A percentile compares a stretch with the other conserved stretches of the same genome.
These are phyloP conservation scores for Sebastes miniatus DNA, from an alignment of 2,797 vertebrate genomes.

Conservation along the genomic window DNA sequence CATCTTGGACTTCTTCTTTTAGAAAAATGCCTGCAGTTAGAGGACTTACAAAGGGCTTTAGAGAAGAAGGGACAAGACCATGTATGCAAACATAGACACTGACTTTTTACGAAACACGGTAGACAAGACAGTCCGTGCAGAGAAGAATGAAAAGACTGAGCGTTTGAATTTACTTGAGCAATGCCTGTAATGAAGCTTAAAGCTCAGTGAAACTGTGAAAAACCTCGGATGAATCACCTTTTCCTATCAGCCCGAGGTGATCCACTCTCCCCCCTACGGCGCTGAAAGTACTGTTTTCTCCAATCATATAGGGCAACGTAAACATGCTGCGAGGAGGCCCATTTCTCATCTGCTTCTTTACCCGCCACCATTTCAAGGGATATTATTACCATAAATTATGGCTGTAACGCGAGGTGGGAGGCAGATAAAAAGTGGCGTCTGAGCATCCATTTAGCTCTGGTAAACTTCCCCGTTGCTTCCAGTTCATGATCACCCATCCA, in stretches of 20 bases:
- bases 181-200: slow-evolving; percentile 14
- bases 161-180: slow-evolving; percentile 12
- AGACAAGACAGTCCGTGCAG: not conserved
- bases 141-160: slow-evolving; percentile 6
- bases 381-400: slow-evolving; percentile 73
- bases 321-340: slow-evolving; percentile 27
- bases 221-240: slow-evolving; percentile 42
- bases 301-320: slow-evolving; percentile 35
- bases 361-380: slow-evolving; percentile 39
- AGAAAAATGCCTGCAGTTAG: not conserved
- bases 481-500: slow-evolving; percentile 81
- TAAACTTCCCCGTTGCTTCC: slow-evolving; percentile 61
- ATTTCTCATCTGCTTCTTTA: slow-evolving; percentile 49
- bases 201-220: slow-evolving; percentile 35
- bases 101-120: not conserved
- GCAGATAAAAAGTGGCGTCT: slow-evolving; percentile 55
- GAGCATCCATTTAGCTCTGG: slow-evolving; percentile 68
- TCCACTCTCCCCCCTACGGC: not conserved
- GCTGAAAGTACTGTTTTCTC: slow-evolving; percentile 7
- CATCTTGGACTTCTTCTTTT: not conserved
- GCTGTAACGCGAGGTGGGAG: slow-evolving; percentile 48
- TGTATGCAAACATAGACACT: not conserved
- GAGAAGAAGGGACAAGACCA: not conserved
- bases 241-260: slow-evolving; percentile 24
- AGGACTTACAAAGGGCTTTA: not conserved